Percentiles rank a stretch among this genome's conserved stretches.
phyloP scores from a whole-genome alignment of 2,888 invertebrate genomes.

The Archips crataeganus region DNA sequence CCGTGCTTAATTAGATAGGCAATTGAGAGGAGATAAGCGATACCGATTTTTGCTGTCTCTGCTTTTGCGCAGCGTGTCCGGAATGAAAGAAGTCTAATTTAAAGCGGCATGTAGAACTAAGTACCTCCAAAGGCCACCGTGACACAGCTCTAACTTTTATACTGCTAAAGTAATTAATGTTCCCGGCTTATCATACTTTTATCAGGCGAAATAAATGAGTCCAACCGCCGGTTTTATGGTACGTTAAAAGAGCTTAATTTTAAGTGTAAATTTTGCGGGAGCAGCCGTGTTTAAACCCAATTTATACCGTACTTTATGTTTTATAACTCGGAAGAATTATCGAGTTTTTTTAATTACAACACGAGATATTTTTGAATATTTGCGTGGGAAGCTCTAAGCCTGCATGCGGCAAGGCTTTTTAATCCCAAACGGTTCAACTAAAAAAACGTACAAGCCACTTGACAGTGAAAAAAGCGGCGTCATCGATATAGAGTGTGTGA shows the following conservation, averaged over 20 bases:
- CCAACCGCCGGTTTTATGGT: slow-evolving; percentile 38
- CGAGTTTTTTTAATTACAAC: slow-evolving; percentile 25
- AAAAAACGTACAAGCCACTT: slow-evolving; percentile 28
- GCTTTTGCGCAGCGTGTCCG: slow-evolving; percentile 1
- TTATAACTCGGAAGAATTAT: slow-evolving; percentile 25
- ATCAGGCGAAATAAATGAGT: slow-evolving; percentile 41
- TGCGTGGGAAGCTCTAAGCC: slow-evolving; percentile 10
- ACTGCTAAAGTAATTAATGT: slow-evolving; percentile 41
- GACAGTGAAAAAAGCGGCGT: slow-evolving; percentile 17
- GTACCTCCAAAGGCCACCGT: slow-evolving; percentile 14
- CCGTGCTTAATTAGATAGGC: neutral
- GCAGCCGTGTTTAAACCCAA: slow-evolving; percentile 36
- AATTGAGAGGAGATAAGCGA: neutral
- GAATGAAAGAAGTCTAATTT: slow-evolving; percentile 31
- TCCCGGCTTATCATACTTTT: slow-evolving; percentile 42
- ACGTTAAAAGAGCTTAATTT: slow-evolving; percentile 42
- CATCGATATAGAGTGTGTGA: slow-evolving; percentile 47
- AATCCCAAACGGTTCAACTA: slow-evolving; percentile 25
- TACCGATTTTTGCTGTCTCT: slow-evolving; percentile 6
- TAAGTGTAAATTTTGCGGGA: slow-evolving; percentile 39
- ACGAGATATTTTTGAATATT: slow-evolving; percentile 11
- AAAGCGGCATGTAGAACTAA: slow-evolving; percentile 22
- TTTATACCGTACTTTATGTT: slow-evolving; percentile 37
- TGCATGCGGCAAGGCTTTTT: slow-evolving; percentile 20
- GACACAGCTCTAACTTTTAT: slow-evolving; percentile 30